A percentile compares a stretch with the other conserved stretches of the same genome.
These are phyloP conservation scores for Portevinia maculata DNA, from an alignment of 2,888 invertebrate genomes.

Conservation along the genomic window DNA sequence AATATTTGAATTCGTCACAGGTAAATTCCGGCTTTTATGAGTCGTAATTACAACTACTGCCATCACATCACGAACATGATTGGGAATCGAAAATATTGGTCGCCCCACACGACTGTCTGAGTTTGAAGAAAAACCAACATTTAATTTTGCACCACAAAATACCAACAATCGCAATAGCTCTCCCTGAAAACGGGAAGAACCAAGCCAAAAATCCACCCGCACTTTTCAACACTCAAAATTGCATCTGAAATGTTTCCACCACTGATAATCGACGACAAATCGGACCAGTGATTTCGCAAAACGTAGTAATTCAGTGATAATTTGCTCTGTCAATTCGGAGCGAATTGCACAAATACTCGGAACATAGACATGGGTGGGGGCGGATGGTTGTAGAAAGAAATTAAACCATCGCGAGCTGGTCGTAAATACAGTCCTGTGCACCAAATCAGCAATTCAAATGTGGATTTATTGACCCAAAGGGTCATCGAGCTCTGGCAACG, in stretches of 20 bases:
- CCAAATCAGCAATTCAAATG: conserved; percentile 74
- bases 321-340: conserved; percentile 68
- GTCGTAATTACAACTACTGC: conserved; percentile 17
- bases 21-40: not conserved
- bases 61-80: not conserved
- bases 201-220: not conserved
- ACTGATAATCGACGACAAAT: conserved; percentile 54
- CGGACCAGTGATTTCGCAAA: conserved; percentile 59
- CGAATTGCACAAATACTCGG: conserved; percentile 38
- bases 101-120: not conserved
- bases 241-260: conserved; percentile 10
- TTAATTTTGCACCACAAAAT: conserved; percentile 36
- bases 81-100: not conserved
- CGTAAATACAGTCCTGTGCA: conserved; percentile 66
- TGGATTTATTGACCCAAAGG: conserved; percentile 71
- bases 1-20: too few species aligned
- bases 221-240: conserved; percentile 27
- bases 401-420: conserved; percentile 43
- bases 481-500: conserved; percentile 49
- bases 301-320: conserved; percentile 72
- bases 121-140: too few species aligned
- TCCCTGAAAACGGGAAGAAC: too few species aligned
- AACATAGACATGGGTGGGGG: not conserved
- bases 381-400: conserved; percentile 1
- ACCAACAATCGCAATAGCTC: not conserved